These are phyloP conservation scores for Valencia hispanica DNA, from an alignment of 2,797 vertebrate species.

Conservation along the genomic window DNA sequence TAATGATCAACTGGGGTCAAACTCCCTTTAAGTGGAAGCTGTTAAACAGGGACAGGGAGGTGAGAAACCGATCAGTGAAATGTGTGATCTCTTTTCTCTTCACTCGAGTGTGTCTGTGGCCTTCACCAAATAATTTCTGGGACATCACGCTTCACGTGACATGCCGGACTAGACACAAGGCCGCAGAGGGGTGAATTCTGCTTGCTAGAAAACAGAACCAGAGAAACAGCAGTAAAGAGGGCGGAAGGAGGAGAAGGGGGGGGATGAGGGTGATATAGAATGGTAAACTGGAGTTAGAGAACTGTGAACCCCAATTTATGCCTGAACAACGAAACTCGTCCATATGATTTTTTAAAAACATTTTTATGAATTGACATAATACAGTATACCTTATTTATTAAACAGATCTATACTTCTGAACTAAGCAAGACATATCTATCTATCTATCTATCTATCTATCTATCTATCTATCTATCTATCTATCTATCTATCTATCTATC, in stretches of 20 bases:
- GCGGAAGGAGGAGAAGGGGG: not conserved
- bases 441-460: no score
- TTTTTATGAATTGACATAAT: not conserved
- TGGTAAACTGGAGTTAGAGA: not conserved
- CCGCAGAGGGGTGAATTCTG: conserved; percentile 22
- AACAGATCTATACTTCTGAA: not conserved
- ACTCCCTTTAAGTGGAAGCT: conserved; percentile 24
- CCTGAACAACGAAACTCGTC: not conserved
- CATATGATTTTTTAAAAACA: not conserved
- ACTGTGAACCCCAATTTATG: not conserved
- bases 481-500: no score
- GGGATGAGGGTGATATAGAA: not conserved
- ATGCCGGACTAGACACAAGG: conserved; percentile 22
- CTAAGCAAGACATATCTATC: not conserved
- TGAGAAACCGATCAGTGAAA: conserved; percentile 47
- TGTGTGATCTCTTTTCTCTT: conserved; percentile 22
- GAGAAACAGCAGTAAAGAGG: conserved; percentile 4
- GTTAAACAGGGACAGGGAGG: conserved; percentile 35
- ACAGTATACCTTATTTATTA: not conserved
- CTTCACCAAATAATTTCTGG: conserved; percentile 29
- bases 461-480: no score
- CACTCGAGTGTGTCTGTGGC: conserved; percentile 19
- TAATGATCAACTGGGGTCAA: conserved; percentile 44
- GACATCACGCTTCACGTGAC: conserved; percentile 41
- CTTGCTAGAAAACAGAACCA: not conserved